phyloP scores from a whole-genome alignment of 2,797 vertebrate genomes.

The Paedocypris micromegethes region DNA sequence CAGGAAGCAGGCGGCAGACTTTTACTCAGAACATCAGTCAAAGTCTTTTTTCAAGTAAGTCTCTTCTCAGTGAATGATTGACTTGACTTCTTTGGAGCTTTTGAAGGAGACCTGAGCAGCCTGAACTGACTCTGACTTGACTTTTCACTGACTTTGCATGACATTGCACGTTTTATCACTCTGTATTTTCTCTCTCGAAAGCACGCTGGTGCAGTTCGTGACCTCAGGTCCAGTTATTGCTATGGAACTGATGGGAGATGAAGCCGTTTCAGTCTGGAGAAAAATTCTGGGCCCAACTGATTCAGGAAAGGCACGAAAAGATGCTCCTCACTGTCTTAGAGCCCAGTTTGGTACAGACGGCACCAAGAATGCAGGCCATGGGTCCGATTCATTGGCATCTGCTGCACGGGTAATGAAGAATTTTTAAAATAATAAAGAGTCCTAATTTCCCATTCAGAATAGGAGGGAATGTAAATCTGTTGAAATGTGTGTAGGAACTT shows the following conservation, averaged over 20 bases:
- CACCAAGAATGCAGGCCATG: conserved; percentile 79
- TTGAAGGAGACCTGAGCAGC: conserved; percentile 45
- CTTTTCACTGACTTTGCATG: conserved; percentile 25
- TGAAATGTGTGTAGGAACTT: conserved; percentile 72
- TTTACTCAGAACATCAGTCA: conserved; percentile 82
- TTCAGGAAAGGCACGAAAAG: conserved; percentile 64
- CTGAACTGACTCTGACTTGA: conserved; percentile 32
- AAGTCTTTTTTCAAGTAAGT: conserved; percentile 88
- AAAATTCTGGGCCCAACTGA: conserved; percentile 79
- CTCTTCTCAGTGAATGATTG: conserved; percentile 59
- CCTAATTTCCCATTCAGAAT: no score
- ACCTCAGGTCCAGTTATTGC: conserved; percentile 82
- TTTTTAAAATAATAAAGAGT: background rate
- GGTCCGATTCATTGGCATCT: conserved; percentile 80
- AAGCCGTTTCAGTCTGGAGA: conserved; percentile 82
- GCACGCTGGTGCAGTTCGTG: conserved; percentile 83
- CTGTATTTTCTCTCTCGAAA: conserved; percentile 45
- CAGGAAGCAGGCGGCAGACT: conserved; percentile 85
- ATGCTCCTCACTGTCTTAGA: conserved; percentile 72
- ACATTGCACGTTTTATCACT: conserved; percentile 5
- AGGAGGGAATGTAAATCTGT: background rate
- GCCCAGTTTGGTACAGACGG: conserved; percentile 77
- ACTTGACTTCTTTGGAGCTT: conserved; percentile 31
- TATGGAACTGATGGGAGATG: conserved; percentile 88
- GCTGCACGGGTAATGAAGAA: conserved; percentile 76